A percentile compares a stretch with the other conserved stretches of the same genome.
Evolutionary conservation across 2,113 vertebrate species (phyloP).

Genomic region (Genyomyrus donnyi): DNA sequence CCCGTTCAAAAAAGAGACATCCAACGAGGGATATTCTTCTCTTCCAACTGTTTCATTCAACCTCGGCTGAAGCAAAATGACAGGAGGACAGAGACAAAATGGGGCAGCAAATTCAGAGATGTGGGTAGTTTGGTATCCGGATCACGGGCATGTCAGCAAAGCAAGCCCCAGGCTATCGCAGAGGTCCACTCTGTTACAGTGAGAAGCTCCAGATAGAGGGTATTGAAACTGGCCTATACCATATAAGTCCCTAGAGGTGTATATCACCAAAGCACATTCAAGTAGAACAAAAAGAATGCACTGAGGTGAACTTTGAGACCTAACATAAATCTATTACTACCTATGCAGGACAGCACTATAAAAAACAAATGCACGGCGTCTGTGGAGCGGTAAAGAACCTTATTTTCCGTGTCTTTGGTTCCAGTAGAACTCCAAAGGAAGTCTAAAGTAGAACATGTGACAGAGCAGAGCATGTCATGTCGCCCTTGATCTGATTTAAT

Average conservation of each 20-base stretch:
- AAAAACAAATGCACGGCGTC: neutral
- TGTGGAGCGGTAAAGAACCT: neutral
- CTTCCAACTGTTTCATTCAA: constrained; percentile 37
- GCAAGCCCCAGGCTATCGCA: constrained; percentile 42
- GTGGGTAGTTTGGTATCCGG: constrained; percentile 52
- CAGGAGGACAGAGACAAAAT: constrained; percentile 26
- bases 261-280: neutral
- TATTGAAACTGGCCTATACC: constrained; percentile 21
- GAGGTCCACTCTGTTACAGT: constrained; percentile 47
- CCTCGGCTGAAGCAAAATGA: constrained; percentile 43
- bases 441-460: neutral
- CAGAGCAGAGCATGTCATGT: neutral
- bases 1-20: constrained; percentile 37
- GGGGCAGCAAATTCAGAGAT: constrained; percentile 40
- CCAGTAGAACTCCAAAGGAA: neutral
- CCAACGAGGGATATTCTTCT: constrained; percentile 32
- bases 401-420: neutral
- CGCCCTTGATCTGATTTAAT: neutral
- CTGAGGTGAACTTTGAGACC: neutral
- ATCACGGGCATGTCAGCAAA: constrained; percentile 45
- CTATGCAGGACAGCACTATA: neutral
- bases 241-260: neutral
- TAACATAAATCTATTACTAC: neutral
- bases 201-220: constrained; percentile 36
- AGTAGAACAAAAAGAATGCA: neutral